These are phyloP conservation scores for Pheosia tremula DNA, from an alignment of 2,888 invertebrate genomes.

Conservation along the genomic window DNA sequence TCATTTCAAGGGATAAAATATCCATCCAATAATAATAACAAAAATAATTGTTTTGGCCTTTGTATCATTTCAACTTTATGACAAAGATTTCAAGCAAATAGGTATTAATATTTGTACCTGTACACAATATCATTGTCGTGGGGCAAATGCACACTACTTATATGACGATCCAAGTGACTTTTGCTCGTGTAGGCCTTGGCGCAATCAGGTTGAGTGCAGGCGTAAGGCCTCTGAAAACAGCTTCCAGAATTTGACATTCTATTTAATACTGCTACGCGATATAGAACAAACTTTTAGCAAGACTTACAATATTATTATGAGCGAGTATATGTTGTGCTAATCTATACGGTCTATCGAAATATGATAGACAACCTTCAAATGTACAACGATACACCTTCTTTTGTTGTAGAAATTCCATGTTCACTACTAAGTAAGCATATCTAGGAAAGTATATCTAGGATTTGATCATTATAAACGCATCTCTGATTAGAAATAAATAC, in stretches of 20 bases:
- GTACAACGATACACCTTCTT: conserved; percentile 36
- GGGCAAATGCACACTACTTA: conserved; percentile 72
- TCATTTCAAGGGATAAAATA: too few species aligned
- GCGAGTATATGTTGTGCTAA: conserved; percentile 82
- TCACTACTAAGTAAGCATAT: background rate
- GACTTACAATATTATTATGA: conserved; percentile 84
- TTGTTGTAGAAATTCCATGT: conserved; percentile 15
- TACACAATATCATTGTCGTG: conserved; percentile 53
- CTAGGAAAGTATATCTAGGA: too few species aligned
- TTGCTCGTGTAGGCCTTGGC: conserved; percentile 85
- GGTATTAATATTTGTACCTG: conserved; percentile 48
- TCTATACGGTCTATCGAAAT: conserved; percentile 80
- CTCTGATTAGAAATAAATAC: too few species aligned
- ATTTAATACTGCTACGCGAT: background rate
- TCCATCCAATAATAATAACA: too few species aligned
- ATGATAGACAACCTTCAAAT: conserved; percentile 67
- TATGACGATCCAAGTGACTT: conserved; percentile 86
- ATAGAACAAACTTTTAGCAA: conserved; percentile 3
- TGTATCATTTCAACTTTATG: too few species aligned
- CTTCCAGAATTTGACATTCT: conserved; percentile 3
- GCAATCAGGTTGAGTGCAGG: conserved; percentile 84
- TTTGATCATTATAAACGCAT: too few species aligned
- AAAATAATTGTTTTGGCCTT: too few species aligned
- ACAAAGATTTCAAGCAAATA: too few species aligned
- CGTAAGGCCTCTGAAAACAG: conserved; percentile 81